Evolutionary conservation across 2,888 invertebrate genomes (phyloP).

Genomic region (Clitarchus hookeri): DNA sequence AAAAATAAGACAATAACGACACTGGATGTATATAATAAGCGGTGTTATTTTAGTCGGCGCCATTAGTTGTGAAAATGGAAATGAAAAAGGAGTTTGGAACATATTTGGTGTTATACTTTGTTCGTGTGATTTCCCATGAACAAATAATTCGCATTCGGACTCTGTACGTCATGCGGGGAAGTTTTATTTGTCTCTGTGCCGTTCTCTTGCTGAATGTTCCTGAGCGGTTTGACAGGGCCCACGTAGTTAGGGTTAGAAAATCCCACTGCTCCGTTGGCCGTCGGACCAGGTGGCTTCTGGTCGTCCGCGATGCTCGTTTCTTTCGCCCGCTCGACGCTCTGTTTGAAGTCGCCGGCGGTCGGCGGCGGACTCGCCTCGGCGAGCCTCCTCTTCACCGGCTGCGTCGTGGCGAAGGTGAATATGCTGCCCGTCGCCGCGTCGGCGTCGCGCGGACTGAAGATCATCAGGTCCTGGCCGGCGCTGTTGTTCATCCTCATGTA

Average conservation of each 20-base stretch:
- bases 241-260: background rate
- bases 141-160: background rate
- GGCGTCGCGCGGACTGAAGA: background rate
- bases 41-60: too few species aligned
- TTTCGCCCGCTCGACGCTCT: background rate
- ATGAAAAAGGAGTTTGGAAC: background rate
- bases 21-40: too few species aligned
- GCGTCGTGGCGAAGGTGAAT: background rate
- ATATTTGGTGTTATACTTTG: background rate
- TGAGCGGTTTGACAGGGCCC: background rate
- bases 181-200: too few species aligned
- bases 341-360: background rate
- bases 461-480: background rate
- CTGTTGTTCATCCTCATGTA: background rate
- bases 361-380: background rate
- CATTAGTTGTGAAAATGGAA: too few species aligned
- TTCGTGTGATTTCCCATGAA: background rate
- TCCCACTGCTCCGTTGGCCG: background rate
- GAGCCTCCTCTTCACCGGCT: background rate
- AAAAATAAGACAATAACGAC: too few species aligned
- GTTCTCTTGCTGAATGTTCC: background rate
- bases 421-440: too few species aligned
- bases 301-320: too few species aligned
- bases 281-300: too few species aligned
- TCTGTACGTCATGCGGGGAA: background rate